phyloP scores from a whole-genome alignment of 92 coral and sea anemone species.

The Siderastrea radians region DNA sequence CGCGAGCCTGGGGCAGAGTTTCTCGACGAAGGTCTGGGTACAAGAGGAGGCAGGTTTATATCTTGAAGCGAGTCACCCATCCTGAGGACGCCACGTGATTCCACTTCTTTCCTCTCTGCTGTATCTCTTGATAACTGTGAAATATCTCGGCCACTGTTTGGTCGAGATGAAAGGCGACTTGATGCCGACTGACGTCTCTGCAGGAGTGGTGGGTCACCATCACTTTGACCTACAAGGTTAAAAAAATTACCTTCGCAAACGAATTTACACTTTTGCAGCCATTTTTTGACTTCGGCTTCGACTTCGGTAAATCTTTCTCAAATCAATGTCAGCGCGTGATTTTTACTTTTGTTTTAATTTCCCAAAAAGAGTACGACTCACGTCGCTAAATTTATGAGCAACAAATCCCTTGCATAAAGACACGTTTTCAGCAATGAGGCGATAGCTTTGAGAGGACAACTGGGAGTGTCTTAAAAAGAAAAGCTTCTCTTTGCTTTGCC shows the following conservation, averaged over 20 bases:
- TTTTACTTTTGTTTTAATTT: no score
- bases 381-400: no score
- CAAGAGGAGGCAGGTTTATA: slow-evolving; percentile 73
- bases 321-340: no score
- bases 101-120: not conserved
- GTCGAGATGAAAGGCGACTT: slow-evolving; percentile 26
- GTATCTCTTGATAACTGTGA: not conserved
- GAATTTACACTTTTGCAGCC: no score
- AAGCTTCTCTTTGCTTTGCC: no score
- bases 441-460: no score
- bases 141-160: slow-evolving; percentile 28
- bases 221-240: not conserved
- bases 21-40: slow-evolving; percentile 25
- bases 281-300: no score
- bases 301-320: no score
- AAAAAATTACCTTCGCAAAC: not conserved
- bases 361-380: no score
- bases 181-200: slow-evolving; percentile 53
- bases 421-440: no score
- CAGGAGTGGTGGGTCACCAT: not conserved
- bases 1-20: slow-evolving; percentile 42
- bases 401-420: no score
- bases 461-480: no score
- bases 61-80: slow-evolving; percentile 44
- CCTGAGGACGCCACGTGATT: not conserved